Evolutionary conservation across 2,888 invertebrate species (phyloP), one percentile per base, ranked within the genome.

Genomic region (Mechanitis messenoides): DNA sequence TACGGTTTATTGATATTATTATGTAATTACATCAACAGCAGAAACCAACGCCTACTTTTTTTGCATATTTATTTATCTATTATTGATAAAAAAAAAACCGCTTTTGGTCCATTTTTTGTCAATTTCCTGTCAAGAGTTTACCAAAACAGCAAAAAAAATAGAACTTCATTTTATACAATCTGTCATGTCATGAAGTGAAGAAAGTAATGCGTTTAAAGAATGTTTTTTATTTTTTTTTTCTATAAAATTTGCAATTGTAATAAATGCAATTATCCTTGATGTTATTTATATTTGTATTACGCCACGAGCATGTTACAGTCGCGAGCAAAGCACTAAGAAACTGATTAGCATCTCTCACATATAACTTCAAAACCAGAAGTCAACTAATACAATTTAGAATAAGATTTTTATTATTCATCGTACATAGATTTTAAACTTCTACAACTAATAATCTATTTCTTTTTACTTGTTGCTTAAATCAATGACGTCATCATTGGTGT

Each of bases 271-370:
- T 45, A 31, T 56, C n/a, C 42, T 47, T 58, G 55, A 33, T 53
- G 55, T 62, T 56, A 35, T 59, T 59, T 50, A 9, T 53, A 47
- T 59, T 50, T 50, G 46, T 59, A 56, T 62, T 58, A 45, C 56
- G 53, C 54, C 56, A 65, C 47, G 38, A 46, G 45, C 53, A 20
- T 42, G 53, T 54, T 20, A 20, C 42, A 20, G 33, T n/a, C 11
- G 42, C 42, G 42, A 42, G 9, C 7, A 5, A 11, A 9, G 9
- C 42, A 42, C 42, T 11, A 42, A 42, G 42, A 5, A 42, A 42
- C 42, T 42, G 57, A 53, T 62, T 60, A 58, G 59, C 54, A 54
- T 59, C 53, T 58, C 58, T 45, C 54, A 12, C 59, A 54, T 42
- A 38, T 56, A 53, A 58, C 60, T 11, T 9, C 9, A 3, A 7